Evolutionary conservation across 1,140 invertebrate genomes (phyloP).

Genomic region (Trigoniulus corallinus): DNA sequence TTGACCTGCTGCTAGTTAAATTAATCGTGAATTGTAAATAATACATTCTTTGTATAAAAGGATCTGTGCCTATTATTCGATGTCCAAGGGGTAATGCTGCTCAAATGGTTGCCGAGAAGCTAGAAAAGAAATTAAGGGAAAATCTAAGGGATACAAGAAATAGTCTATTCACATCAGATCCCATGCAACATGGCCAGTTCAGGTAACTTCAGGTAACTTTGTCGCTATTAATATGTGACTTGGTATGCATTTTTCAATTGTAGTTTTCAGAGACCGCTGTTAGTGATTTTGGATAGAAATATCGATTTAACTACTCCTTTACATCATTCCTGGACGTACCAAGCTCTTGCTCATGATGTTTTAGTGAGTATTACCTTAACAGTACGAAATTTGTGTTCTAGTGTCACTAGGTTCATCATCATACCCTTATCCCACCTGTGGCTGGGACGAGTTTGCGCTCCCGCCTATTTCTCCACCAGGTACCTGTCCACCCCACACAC

Average conservation of each 20-base stretch:
- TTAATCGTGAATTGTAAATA: neutral
- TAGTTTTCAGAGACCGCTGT: constrained; percentile 80
- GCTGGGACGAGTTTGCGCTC: too few relatives aligned
- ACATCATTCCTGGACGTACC: constrained; percentile 99
- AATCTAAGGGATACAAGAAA: constrained; percentile 93
- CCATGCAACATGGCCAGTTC: constrained; percentile 49
- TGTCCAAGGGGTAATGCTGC: constrained; percentile 92
- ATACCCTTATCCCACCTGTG: too few relatives aligned
- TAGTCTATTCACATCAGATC: constrained; percentile 80
- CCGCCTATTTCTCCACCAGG: too few relatives aligned
- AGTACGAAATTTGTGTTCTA: too few relatives aligned
- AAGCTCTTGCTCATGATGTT: constrained; percentile 90
- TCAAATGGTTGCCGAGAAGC: constrained; percentile 91
- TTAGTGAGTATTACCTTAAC: constrained; percentile 31
- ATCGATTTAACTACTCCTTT: constrained; percentile 93
- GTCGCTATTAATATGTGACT: neutral
- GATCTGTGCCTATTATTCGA: constrained; percentile 86
- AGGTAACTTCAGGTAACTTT: constrained; percentile 20
- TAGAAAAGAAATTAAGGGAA: constrained; percentile 93
- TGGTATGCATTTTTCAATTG: constrained; percentile 18
- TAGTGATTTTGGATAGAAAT: constrained; percentile 87
- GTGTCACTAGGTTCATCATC: too few relatives aligned
- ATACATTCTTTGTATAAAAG: constrained; percentile 17
- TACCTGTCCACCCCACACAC: too few relatives aligned
- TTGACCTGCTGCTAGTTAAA: neutral